Base-by-base conservation (phyloP, 2,113 vertebrate genomes). In the Aphelocoma coerulescens region DNA sequence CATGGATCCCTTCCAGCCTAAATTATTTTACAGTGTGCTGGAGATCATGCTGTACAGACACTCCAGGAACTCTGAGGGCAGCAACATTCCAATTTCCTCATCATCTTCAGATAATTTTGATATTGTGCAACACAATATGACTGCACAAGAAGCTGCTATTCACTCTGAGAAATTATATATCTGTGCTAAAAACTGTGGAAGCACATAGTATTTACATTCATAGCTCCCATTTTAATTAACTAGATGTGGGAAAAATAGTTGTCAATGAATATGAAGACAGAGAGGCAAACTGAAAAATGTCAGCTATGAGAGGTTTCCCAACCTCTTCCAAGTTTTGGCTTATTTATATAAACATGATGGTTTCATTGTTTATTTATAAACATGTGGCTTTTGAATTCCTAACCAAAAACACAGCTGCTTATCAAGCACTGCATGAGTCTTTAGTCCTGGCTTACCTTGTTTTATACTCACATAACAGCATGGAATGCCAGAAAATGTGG, bases 1-100 rank as follows among this genome's bases (percentile, higher is more conserved):
- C 57, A 52, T 92, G 91, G 80, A 95, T 93, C 61, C 30, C 21
- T 86, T 96, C 91, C 91, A 95, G 72, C 43, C 35, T 52, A 55
- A 91, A 67, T 81, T 81, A 74, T 81, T 87, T 79, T 86, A 37
- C 69, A 74, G 51, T 74, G 32, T 89, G 48, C 72, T 78, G 43
- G 63, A 77, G 68, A 91, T 86, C 33, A 10, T 67, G 43, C 43
- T 77, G 68, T 74, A 81, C 63, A 77, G 65, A 71, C 61, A 46
- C 51, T 88, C 23, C 48, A 86, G 79, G 75, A 94, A 63, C 92
- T 80, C 21, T 67, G 52, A 67, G 48, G 44, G 61, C 63, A 95
- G 19, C 73, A 91, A 78, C 80, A 59, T 80, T 93, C 46, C 41
- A 30, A 58, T 89, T 91, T 93, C 80, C 33, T 84, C 24, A 48